Percentiles rank a stretch among this genome's conserved stretches.
These are phyloP conservation scores for Chunga burmeisteri DNA, from an alignment of 2,113 vertebrate species.

Conservation along the genomic window DNA sequence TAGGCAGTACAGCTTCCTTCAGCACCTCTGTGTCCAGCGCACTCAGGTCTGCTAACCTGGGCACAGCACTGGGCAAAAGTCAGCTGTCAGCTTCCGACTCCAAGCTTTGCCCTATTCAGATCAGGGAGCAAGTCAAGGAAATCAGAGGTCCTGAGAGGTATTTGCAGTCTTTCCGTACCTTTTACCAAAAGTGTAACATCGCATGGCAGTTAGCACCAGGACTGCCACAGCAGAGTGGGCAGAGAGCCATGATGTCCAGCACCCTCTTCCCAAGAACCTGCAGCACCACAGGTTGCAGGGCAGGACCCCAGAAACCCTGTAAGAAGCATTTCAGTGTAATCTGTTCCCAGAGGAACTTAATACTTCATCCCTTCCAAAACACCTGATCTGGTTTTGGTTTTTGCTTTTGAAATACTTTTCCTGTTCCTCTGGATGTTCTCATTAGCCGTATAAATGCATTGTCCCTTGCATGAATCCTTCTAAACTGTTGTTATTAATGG, in stretches of 20 bases:
- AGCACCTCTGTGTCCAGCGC: neutral
- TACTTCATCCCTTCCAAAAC: neutral
- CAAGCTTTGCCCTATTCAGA: neutral
- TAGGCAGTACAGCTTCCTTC: neutral
- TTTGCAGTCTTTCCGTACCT: neutral
- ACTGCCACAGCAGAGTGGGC: neutral
- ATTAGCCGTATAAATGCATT: neutral
- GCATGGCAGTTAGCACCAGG: neutral
- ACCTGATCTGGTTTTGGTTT: neutral
- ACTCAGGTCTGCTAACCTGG: neutral
- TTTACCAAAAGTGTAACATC: neutral
- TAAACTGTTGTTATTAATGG: neutral
- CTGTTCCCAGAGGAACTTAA: neutral
- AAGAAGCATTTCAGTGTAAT: neutral
- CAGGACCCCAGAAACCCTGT: neutral
- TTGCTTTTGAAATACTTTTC: neutral
- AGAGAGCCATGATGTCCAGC: neutral
- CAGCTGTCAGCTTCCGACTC: neutral
- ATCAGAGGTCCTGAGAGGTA: neutral
- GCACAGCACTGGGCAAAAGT: neutral
- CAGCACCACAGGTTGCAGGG: neutral
- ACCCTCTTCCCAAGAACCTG: neutral
- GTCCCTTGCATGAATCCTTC: neutral
- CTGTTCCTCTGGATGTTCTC: neutral
- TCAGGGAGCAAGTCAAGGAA: neutral